Base-by-base conservation (phyloP, 2,113 vertebrate species). In the Sigmodon hispidus region DNA sequence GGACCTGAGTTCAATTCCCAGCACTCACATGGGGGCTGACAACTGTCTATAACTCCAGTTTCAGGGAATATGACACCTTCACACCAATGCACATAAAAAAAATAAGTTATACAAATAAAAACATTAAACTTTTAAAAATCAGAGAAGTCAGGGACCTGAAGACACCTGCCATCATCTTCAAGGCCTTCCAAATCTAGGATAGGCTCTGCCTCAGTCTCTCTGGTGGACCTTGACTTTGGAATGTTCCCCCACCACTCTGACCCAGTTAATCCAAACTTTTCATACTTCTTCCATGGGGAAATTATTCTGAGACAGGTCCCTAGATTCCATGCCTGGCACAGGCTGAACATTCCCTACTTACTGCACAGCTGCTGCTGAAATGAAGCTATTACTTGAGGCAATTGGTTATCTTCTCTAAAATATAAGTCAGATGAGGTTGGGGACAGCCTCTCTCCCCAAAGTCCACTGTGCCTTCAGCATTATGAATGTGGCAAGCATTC, bases 301-400 rank as follows among this genome's bases (percentile, higher is more conserved):
- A 31, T 3, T 24, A 61, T 15, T 50, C 9, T 48, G 29, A 22
- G 1, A 4, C 0, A 1, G 57, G 79, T 0, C 16, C 48, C 55
- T 36, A 50, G 6, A 3, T 61, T 61, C 9, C 43, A 7, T 12
- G 43, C 19, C 80, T 26, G 7, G 52, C 17, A 34, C 73, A 45
- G 8, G 22, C 17, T n/a, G 9, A 0, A 1, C 3, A 1, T 61
- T 4, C 5, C 31, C 70, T 24, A 48, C 29, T n/a, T 4, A 17
- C 5, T 8, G n/a, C 34, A 26, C 19, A 4, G 13, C 3, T 1
- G 4, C 19, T 40, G 6, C 45, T 34, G 45, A 15, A 4, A 70
- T 15, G 3, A 61, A 69, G 17, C 40, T 63, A 29, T 81, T 80
- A 16, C 43, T 70, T 80, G n/a, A 73, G 40, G 10, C 11, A n/a